Conservation (phyloP, 2,888 invertebrate genomes). For the Pandemis heparana region DNA sequence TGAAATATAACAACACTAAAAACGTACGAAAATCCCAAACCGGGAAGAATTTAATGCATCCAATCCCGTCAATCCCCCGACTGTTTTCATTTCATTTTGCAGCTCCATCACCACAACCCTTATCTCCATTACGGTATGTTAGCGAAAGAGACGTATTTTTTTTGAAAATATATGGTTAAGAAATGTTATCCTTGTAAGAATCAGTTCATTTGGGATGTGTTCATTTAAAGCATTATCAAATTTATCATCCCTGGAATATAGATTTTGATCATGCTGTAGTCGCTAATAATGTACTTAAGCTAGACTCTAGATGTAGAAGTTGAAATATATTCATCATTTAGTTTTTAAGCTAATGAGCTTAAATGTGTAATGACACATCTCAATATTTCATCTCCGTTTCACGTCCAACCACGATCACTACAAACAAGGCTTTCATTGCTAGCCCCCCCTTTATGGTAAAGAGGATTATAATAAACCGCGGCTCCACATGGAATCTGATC, state of each 20-base stretch:
- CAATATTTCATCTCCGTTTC: conserved; percentile 14
- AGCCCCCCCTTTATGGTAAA: conserved; percentile 55
- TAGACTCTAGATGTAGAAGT: too few relatives aligned
- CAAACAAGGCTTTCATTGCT: conserved; percentile 48
- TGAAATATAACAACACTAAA: too few relatives aligned
- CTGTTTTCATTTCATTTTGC: conserved; percentile 61
- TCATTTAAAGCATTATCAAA: too few relatives aligned
- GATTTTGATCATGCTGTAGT: too few relatives aligned
- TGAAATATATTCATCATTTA: too few relatives aligned
- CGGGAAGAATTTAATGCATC: conserved; percentile 55
- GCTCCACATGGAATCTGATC: conserved; percentile 50
- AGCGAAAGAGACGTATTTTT: not conserved
- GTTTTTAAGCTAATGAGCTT: not conserved
- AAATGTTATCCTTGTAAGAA: not conserved
- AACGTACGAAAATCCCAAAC: not conserved
- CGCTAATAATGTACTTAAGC: too few relatives aligned
- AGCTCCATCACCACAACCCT: conserved; percentile 43
- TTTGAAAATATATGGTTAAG: not conserved
- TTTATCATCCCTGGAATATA: not conserved
- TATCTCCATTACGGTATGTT: not conserved
- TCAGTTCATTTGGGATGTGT: not conserved
- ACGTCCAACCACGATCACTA: conserved; percentile 26
- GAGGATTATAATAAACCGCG: conserved; percentile 59
- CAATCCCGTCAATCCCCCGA: conserved; percentile 55
- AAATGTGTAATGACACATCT: too few relatives aligned